Percentiles rank a stretch among this genome's conserved stretches.
These are phyloP conservation scores for Dryobates pubescens DNA, from an alignment of 2,797 vertebrate genomes.

Conservation along the genomic window DNA sequence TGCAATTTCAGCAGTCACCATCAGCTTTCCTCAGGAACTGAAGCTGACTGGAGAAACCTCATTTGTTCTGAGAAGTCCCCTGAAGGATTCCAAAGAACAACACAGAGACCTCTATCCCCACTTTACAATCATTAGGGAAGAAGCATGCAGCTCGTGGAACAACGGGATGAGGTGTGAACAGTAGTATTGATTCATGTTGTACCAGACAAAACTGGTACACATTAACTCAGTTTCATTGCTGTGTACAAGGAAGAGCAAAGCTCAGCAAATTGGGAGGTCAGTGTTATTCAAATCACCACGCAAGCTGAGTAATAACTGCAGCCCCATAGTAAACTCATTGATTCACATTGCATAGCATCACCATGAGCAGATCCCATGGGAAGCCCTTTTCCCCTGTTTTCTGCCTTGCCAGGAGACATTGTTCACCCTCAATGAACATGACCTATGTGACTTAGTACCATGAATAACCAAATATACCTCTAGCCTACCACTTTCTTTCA, in stretches of 20 bases:
- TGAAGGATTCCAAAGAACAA: not conserved
- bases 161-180: rapidly evolving
- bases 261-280: not conserved
- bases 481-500: constrained; percentile 33
- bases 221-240: not conserved
- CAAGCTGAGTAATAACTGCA: not conserved
- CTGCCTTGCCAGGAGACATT: not conserved
- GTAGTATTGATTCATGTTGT: not conserved
- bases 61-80: not conserved
- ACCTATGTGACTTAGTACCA: not conserved
- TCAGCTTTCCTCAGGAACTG: not conserved
- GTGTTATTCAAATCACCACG: not conserved
- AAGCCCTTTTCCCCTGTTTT: not conserved
- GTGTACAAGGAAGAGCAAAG: not conserved
- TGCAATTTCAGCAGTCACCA: not conserved
- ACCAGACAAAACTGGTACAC: not conserved
- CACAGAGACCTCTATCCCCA: not conserved
- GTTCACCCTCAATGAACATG: constrained; percentile 1
- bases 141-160: not conserved
- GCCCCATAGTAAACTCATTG: not conserved
- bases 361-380: not conserved
- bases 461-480: constrained; percentile 39
- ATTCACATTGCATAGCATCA: not conserved
- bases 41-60: not conserved
- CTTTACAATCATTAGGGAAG: rapidly evolving